A percentile compares a stretch with the other conserved stretches of the same genome.
Evolutionary conservation across 2,888 invertebrate genomes (phyloP).

Genomic region (Lingula anatina): DNA sequence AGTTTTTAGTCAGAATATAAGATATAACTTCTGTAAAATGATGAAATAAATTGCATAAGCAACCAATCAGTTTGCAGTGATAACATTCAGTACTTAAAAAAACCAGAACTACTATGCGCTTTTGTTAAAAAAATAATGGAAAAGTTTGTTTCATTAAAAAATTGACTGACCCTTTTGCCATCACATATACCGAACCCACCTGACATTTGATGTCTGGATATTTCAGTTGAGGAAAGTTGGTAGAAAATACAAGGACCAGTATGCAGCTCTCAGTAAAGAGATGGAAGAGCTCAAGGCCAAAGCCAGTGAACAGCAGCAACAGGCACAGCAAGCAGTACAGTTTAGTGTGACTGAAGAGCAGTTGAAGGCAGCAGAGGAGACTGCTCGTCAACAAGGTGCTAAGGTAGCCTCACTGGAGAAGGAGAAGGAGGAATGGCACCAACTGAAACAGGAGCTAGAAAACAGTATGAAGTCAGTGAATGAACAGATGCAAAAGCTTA

Average conservation of each 20-base stretch:
- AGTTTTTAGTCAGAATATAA: no score
- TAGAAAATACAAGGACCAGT: conserved; percentile 84
- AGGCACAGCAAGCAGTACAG: conserved; percentile 59
- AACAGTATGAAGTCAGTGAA: conserved; percentile 33
- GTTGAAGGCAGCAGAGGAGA: conserved; percentile 66
- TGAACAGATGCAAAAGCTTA: conserved; percentile 29
- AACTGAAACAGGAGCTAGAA: conserved; percentile 27
- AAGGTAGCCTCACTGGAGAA: conserved; percentile 21
- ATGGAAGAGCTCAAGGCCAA: conserved; percentile 54
- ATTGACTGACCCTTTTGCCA: no score
- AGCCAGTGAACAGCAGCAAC: not conserved
- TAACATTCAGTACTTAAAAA: no score
- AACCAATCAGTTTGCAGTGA: no score
- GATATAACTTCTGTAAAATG: no score
- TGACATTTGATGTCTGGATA: no score
- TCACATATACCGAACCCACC: no score
- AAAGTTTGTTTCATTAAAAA: no score
- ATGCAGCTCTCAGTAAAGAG: conserved; percentile 63
- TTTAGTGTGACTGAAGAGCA: conserved; percentile 77
- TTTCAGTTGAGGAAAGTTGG: conserved; percentile 71
- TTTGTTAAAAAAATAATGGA: no score
- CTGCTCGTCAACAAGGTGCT: conserved; percentile 1
- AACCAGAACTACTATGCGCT: no score
- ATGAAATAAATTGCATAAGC: no score
- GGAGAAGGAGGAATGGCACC: conserved; percentile 26